phyloP scores from a whole-genome alignment of 92 coral and sea anemone genomes.

The Parazoanthus atlanticus region DNA sequence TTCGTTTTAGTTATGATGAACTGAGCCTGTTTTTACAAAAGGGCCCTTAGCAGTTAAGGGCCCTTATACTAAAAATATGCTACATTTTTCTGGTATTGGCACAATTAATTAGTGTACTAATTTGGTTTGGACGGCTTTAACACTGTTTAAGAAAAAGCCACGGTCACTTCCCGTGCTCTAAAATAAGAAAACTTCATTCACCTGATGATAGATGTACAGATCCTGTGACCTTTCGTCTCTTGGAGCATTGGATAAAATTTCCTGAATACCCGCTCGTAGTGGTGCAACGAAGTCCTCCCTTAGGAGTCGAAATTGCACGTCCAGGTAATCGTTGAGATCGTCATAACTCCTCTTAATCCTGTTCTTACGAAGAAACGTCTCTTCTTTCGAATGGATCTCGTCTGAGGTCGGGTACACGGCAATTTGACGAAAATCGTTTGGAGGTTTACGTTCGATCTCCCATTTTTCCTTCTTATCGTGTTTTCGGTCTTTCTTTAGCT shows the following conservation, averaged over 20 bases:
- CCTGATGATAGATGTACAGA: conserved; percentile 73
- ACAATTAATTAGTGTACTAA: no score
- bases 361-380: conserved; percentile 74
- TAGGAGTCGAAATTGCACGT: conserved; percentile 87
- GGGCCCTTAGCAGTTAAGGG: no score
- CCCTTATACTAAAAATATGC: no score
- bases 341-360: conserved; percentile 62
- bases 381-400: conserved; percentile 64
- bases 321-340: conserved; percentile 80
- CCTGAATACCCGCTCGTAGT: conserved; percentile 83
- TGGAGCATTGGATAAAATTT: conserved; percentile 60
- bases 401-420: conserved; percentile 70
- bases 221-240: conserved; percentile 71
- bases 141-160: no score
- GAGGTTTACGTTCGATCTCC: conserved; percentile 74
- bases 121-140: no score
- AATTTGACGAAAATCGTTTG: conserved; percentile 75
- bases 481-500: conserved; percentile 56
- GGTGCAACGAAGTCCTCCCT: conserved; percentile 91
- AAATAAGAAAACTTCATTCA: background rate
- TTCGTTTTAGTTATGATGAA: no score
- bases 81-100: no score
- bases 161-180: no score
- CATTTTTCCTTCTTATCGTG: conserved; percentile 29
- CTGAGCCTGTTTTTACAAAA: no score